Conservation (phyloP, 2,797 vertebrate genomes). For the Phylloscopus collybita region DNA sequence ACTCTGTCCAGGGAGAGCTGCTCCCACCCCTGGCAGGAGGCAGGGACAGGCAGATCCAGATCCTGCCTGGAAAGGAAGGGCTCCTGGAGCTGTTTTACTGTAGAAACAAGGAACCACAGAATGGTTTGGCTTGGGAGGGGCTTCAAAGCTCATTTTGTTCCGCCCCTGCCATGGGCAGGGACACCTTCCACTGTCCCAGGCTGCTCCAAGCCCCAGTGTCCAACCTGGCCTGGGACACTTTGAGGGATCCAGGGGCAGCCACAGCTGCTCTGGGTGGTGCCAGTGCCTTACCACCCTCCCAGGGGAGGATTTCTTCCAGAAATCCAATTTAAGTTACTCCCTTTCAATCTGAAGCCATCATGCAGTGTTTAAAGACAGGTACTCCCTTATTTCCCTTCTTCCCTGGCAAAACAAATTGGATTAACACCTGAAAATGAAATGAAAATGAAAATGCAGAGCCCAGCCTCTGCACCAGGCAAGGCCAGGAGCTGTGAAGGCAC, state of each 20-base stretch:
- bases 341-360: background rate
- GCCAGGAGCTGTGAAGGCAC: background rate
- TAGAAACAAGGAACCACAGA: background rate
- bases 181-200: background rate
- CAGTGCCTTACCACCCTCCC: background rate
- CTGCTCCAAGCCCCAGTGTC: fast-evolving
- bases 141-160: fast-evolving
- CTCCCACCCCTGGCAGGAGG: background rate
- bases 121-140: background rate
- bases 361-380: background rate
- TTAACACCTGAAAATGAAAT: background rate
- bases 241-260: background rate
- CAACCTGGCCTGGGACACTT: fast-evolving
- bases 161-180: background rate
- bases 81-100: background rate
- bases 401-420: background rate
- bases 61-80: background rate
- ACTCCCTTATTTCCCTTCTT: background rate
- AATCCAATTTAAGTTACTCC: background rate
- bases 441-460: no score
- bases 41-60: background rate
- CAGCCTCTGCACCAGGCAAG: background rate
- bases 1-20: background rate
- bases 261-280: background rate
- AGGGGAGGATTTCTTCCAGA: background rate